Percentiles rank a stretch among this genome's conserved stretches.
These are phyloP conservation scores for Tetrapedia diversipes DNA, from an alignment of 2,888 invertebrate species.

Conservation along the genomic window DNA sequence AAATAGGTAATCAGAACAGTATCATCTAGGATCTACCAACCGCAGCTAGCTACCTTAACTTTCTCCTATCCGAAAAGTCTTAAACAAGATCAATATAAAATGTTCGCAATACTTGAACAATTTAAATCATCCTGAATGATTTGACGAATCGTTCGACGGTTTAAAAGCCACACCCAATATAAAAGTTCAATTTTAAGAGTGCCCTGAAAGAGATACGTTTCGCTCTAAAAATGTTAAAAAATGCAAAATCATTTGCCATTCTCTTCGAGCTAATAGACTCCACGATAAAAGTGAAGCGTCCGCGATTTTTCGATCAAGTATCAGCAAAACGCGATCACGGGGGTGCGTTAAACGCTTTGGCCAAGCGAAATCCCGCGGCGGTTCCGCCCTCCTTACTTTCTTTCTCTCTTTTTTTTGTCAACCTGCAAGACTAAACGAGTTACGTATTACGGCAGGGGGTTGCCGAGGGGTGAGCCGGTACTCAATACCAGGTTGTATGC, in stretches of 20 bases:
- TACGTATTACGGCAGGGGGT: slow-evolving; percentile 78
- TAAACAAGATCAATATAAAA: neutral
- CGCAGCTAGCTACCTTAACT: slow-evolving; percentile 1
- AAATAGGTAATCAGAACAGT: slow-evolving; percentile 76
- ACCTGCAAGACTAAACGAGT: slow-evolving; percentile 82
- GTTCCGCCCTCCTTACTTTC: slow-evolving; percentile 66
- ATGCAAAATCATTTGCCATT: neutral
- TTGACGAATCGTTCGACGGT: neutral
- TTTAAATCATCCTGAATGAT: neutral
- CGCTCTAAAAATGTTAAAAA: no score
- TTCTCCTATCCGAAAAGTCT: neutral
- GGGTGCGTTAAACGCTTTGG: slow-evolving; percentile 76
- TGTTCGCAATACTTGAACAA: no score
- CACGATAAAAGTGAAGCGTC: neutral
- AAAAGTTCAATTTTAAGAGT: no score
- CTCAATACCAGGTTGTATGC: slow-evolving; percentile 79
- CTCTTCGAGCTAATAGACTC: neutral
- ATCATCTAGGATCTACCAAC: slow-evolving; percentile 39
- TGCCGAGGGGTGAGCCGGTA: slow-evolving; percentile 63
- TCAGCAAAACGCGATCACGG: slow-evolving; percentile 52
- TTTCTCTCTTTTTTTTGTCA: slow-evolving; percentile 70
- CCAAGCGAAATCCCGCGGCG: slow-evolving; percentile 73
- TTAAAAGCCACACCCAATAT: no score
- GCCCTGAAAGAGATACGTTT: no score
- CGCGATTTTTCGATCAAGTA: slow-evolving; percentile 1